A percentile compares a stretch with the other conserved stretches of the same genome.
These are phyloP conservation scores for Sussaba pulchella DNA, from an alignment of 2,888 invertebrate genomes.

Conservation along the genomic window DNA sequence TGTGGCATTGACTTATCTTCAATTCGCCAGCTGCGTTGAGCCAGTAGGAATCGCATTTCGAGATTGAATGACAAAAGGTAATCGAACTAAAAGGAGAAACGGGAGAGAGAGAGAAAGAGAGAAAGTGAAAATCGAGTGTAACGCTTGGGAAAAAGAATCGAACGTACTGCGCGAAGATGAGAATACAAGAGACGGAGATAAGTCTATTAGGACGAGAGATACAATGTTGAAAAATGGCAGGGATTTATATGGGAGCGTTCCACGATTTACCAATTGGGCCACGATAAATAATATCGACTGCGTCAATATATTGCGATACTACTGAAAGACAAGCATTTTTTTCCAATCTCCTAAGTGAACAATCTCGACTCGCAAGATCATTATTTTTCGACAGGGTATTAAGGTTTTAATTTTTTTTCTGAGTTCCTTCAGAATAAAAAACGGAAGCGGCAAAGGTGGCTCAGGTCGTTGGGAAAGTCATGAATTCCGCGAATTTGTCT, in stretches of 20 bases:
- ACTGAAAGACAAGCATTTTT: too few relatives aligned
- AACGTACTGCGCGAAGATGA: neutral
- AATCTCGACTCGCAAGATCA: too few relatives aligned
- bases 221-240: too few relatives aligned
- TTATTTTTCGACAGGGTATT: too few relatives aligned
- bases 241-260: too few relatives aligned
- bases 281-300: too few relatives aligned
- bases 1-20: constrained; percentile 19
- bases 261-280: too few relatives aligned
- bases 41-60: constrained; percentile 4
- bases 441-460: neutral
- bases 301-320: too few relatives aligned
- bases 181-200: constrained; percentile 1
- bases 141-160: constrained; percentile 10
- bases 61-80: constrained; percentile 25
- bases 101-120: too few relatives aligned
- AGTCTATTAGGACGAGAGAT: too few relatives aligned
- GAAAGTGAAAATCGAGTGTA: neutral
- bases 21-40: constrained; percentile 6
- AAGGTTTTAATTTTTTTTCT: too few relatives aligned
- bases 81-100: neutral
- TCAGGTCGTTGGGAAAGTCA: neutral
- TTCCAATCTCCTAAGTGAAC: too few relatives aligned
- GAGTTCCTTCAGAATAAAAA: neutral
- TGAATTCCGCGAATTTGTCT: neutral